Conservation (phyloP, 2,113 vertebrate species). For the Psilopsiagon aurifrons region DNA sequence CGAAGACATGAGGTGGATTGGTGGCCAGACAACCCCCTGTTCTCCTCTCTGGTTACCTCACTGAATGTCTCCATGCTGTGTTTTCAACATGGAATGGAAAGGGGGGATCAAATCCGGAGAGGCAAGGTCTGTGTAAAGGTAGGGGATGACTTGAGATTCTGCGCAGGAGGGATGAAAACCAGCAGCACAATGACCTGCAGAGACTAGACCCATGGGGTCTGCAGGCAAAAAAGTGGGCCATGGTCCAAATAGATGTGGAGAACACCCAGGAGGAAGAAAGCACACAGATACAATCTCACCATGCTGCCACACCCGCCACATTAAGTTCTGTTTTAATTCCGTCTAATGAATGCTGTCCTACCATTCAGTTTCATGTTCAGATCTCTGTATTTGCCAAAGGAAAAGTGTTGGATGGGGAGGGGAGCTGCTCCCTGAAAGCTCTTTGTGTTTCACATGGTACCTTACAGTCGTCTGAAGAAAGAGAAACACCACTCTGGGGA, state of each 20-base stretch:
- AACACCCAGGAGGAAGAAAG: not conserved
- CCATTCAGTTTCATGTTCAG: not conserved
- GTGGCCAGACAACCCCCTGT: rapidly evolving
- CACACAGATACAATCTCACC: not conserved
- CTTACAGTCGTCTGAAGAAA: not conserved
- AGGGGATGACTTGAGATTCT: not conserved
- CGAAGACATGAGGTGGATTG: not conserved
- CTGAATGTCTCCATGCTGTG: rapidly evolving
- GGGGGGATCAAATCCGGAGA: not conserved
- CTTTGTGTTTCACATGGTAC: not conserved
- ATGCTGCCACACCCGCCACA: not conserved
- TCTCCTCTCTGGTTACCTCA: rapidly evolving
- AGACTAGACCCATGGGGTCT: not conserved
- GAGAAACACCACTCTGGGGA: rapidly evolving
- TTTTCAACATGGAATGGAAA: not conserved
- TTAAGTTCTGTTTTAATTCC: not conserved
- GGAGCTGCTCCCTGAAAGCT: not conserved
- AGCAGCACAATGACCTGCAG: not conserved
- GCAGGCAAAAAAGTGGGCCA: not conserved
- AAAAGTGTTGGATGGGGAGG: not conserved
- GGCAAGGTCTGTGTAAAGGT: not conserved
- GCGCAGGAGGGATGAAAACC: not conserved
- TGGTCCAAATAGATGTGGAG: not conserved
- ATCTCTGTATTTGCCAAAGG: not conserved
- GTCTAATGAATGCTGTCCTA: not conserved